These are phyloP conservation scores for Eremobia ochroleuca DNA, from an alignment of 2,888 invertebrate species.

Conservation along the genomic window DNA sequence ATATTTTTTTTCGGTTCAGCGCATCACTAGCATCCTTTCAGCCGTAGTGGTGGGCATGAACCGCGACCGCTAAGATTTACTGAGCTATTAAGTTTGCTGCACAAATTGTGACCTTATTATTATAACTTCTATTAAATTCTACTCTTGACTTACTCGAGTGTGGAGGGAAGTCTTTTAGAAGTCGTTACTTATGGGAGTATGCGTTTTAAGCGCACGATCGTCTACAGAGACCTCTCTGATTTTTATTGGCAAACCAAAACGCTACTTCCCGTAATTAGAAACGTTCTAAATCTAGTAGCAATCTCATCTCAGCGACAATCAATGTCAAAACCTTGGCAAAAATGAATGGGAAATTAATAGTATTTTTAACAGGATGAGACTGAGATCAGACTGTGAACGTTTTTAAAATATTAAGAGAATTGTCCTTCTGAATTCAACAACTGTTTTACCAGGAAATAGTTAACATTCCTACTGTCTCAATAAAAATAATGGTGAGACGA, in stretches of 20 bases:
- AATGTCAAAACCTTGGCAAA: too few species aligned
- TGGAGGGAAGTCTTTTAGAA: conserved; percentile 26
- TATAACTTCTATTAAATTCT: conserved; percentile 76
- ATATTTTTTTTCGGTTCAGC: conserved; percentile 28
- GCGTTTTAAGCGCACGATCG: not conserved
- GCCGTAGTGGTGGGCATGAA: conserved; percentile 76
- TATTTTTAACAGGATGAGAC: too few species aligned
- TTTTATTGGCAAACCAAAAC: not conserved
- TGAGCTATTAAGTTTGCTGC: conserved; percentile 83
- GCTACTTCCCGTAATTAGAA: too few species aligned
- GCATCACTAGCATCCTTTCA: conserved; percentile 74
- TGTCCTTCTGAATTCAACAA: too few species aligned
- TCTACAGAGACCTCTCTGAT: not conserved
- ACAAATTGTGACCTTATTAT: conserved; percentile 83
- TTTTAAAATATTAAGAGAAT: too few species aligned
- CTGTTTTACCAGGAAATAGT: too few species aligned
- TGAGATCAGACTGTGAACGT: too few species aligned
- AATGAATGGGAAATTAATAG: too few species aligned
- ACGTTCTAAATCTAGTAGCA: too few species aligned
- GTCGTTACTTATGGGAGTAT: conserved; percentile 30
- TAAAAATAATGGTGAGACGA: too few species aligned
- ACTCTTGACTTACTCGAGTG: conserved; percentile 47
- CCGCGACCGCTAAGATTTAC: conserved; percentile 83
- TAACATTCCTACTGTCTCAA: too few species aligned
- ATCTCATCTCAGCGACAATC: too few species aligned